Conservation (phyloP, 2,888 invertebrate genomes). For the Aquatica leii region DNA sequence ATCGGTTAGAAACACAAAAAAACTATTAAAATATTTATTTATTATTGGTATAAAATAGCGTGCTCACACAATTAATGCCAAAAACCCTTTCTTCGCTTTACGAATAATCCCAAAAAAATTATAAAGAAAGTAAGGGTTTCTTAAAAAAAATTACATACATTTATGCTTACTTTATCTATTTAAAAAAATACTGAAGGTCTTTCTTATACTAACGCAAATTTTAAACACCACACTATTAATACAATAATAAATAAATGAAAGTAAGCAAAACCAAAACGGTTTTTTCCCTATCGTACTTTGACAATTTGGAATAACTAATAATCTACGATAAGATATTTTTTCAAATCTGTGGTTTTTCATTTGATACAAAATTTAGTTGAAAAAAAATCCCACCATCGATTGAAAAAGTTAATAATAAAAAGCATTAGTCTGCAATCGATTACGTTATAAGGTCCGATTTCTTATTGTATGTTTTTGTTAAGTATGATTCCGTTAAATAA, state of each 20-base stretch:
- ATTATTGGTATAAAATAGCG: conserved; percentile 23
- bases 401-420: background rate
- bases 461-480: background rate
- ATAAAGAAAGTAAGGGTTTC: too few relatives aligned
- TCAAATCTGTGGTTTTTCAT: too few relatives aligned
- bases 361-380: background rate
- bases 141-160: background rate
- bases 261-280: background rate
- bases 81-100: background rate
- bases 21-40: conserved; percentile 20
- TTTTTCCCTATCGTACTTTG: background rate
- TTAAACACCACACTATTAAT: conserved; percentile 11
- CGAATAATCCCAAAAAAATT: too few relatives aligned
- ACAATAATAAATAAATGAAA: conserved; percentile 14
- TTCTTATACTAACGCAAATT: background rate
- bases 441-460: background rate
- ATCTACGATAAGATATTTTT: too few relatives aligned
- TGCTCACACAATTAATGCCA: conserved; percentile 18
- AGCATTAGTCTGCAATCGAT: conserved; percentile 1
- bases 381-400: conserved; percentile 7
- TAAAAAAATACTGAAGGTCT: background rate
- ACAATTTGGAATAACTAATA: background rate
- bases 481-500: conserved; percentile 14
- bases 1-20: conserved; percentile 19
- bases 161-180: background rate